Evolutionary conservation across 2,888 invertebrate species (phyloP), one percentile per base, ranked within the genome.

Genomic region (Urechis unicinctus): DNA sequence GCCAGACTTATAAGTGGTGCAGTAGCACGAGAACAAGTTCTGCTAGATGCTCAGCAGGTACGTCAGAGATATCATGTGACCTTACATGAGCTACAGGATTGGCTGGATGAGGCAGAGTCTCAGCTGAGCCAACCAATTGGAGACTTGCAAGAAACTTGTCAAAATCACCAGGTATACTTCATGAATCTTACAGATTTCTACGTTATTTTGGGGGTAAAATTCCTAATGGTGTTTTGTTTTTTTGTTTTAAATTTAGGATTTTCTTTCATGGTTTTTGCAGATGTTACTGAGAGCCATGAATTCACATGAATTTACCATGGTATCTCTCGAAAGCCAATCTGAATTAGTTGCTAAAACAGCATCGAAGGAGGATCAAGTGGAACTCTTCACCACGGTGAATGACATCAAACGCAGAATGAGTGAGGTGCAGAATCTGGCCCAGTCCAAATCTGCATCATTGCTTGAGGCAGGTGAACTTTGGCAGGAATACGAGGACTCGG

Each of bases 391-490:
- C n/a, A 31, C 25, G 9, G 28, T 54, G 9, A 36, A n/a, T 21
- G 54, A 50, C 21, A 22, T 58, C 2, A 25, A 51, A 9, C 24
- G 26, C 3, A 49, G 52, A 13, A 71, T 70, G 71, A 57, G 65
- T 21, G 54, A 65, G 4, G 59, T 72, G 13, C 68, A 71, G 59
- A 60, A 65, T 0, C 55, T 59, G 48, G 60, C 68, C 1, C 67
- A 64, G 3, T 64, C 67, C 50, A 67, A 65, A 45, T 61, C 66
- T 3, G 61, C 57, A n/a, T 65, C 68, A 31, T 62, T 73, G 36
- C 56, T 64, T 22, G 70, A 72, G 55, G 70, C 70, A 3, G 63
- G 65, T 25, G 66, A 66, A 4, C 54, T 73, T 21, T 57, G 63
- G 28, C 60, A 57, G 28, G 61, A 61, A 5, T 70, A 71, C 55